Evolutionary conservation across 2,888 invertebrate species (phyloP), one percentile per base, ranked within the genome.

Genomic region (Pterobdella sp.): DNA sequence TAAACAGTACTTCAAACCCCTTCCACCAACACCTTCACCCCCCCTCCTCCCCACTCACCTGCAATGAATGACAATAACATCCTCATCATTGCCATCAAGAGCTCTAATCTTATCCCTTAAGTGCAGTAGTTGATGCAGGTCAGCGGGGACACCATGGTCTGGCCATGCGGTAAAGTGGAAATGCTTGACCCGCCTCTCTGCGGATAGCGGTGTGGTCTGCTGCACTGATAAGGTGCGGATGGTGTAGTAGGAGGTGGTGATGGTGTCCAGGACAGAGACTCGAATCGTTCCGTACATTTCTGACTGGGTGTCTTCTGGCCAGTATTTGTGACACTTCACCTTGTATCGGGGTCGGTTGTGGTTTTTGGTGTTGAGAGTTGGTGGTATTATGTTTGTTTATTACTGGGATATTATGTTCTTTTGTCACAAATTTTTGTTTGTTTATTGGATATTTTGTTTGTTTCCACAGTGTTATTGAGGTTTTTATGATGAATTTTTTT

Each of bases 61-160:
- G 78, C 78, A 78, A 72, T 78, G 78, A 32, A 76, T 74, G 0
- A 77, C 52, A 29, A 78, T 72, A 68, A 73, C 52, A 14, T 77
- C 78, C 0, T 73, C 74, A 70, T 78, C 74, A 1, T 74, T 68
- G 37, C 70, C 72, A 74, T 82, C 82, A 75, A 80, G 80, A n/a
- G 80, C 78, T 71, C 82, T 77, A 32, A 83, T 80, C 75, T 82
- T 82, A 71, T 81, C 80, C 49, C 82, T 75, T 72, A 83, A 80
- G 60, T 80, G 32, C 34, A 71, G 4, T 34, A 71, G 26, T 34
- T 71, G 71, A 29, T 29, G 22, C n/a, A 71, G n/a, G 35, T 71
- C 63, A 29, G 60, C 42, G 29, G 71, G 71, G 10, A 71, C 63
- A 14, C 63, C 63, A 32, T 71, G 71, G 36, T 71, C 71, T 0